phyloP scores from a whole-genome alignment of 92 coral and sea anemone genomes.

The Porites lobata region DNA sequence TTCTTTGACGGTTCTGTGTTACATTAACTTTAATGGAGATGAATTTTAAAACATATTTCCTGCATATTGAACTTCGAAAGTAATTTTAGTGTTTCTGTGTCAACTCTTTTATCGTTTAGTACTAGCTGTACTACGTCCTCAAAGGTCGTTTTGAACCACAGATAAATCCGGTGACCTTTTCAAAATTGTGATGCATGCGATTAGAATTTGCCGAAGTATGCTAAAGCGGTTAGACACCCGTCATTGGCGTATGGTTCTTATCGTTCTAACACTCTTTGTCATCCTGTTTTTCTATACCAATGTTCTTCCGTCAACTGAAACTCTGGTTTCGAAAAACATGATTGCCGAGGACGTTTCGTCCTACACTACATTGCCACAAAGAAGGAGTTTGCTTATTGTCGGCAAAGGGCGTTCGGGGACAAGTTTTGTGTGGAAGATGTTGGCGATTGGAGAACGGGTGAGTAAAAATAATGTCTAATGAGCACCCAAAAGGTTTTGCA shows the following conservation, averaged over 20 bases:
- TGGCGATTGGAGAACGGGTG: conserved; percentile 27
- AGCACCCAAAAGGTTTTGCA: not conserved
- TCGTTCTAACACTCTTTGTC: not conserved
- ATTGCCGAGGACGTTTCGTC: not conserved
- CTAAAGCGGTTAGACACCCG: not conserved
- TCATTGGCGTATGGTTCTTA: not conserved
- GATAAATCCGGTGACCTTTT: not conserved
- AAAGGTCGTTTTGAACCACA: not conserved
- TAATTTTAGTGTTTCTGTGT: not conserved
- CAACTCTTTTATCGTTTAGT: not conserved
- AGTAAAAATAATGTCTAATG: not conserved
- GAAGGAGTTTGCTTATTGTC: conserved; percentile 40
- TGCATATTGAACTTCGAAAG: not conserved
- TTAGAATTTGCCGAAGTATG: not conserved
- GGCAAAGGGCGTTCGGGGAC: conserved; percentile 53
- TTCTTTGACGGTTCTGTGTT: not conserved
- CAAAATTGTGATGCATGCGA: not conserved
- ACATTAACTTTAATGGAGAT: not conserved
- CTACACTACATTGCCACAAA: not conserved
- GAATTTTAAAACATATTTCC: not conserved
- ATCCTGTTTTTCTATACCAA: not conserved
- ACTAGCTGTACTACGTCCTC: not conserved
- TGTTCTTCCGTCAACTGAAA: not conserved
- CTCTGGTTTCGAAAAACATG: conserved; percentile 7
- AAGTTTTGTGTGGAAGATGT: conserved; percentile 40